Percentiles rank a stretch among this genome's conserved stretches.
These are phyloP conservation scores for Stratiolaelaps scimitus DNA, from an alignment of 1,140 invertebrate genomes.

Conservation along the genomic window DNA sequence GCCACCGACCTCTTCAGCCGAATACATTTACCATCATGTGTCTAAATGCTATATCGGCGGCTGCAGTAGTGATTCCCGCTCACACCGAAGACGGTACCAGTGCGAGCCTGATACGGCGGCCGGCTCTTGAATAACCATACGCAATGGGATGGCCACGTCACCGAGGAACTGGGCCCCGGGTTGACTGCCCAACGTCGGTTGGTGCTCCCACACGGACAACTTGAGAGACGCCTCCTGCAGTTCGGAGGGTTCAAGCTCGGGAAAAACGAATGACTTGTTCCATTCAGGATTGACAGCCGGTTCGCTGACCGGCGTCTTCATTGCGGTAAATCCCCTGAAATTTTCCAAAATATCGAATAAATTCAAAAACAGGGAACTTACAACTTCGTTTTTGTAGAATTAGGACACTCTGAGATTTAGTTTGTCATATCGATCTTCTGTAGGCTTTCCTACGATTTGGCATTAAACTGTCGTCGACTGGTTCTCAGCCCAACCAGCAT, in stretches of 20 bases:
- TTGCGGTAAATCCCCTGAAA: conserved; percentile 16
- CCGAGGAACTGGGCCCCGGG: conserved; percentile 12
- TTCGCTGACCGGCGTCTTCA: conserved; percentile 26
- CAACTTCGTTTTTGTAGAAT: no score
- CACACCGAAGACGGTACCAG: conserved; percentile 23
- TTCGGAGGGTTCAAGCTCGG: neutral
- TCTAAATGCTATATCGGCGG: conserved; percentile 28
- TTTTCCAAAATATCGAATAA: no score
- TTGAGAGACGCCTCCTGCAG: conserved; percentile 22
- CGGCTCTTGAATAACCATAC: conserved; percentile 4
- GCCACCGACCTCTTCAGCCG: no score
- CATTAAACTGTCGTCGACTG: no score
- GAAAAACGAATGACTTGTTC: conserved; percentile 27
- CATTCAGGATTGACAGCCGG: conserved; percentile 25
- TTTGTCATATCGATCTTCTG: no score
- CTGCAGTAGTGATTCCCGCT: conserved; percentile 3
- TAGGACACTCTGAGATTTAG: no score
- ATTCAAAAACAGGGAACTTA: no score
- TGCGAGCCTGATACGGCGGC: conserved; percentile 24
- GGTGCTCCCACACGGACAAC: conserved; percentile 23
- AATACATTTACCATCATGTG: conserved; percentile 29
- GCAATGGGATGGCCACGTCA: conserved; percentile 12
- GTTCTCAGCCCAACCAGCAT: no score
- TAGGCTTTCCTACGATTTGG: no score
- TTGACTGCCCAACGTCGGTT: conserved; percentile 24